Evolutionary conservation across 35 echinoderm and acorn worm species (phyloP), one percentile per base, ranked within the genome.

Genomic region (Eucidaris tribuloides): DNA sequence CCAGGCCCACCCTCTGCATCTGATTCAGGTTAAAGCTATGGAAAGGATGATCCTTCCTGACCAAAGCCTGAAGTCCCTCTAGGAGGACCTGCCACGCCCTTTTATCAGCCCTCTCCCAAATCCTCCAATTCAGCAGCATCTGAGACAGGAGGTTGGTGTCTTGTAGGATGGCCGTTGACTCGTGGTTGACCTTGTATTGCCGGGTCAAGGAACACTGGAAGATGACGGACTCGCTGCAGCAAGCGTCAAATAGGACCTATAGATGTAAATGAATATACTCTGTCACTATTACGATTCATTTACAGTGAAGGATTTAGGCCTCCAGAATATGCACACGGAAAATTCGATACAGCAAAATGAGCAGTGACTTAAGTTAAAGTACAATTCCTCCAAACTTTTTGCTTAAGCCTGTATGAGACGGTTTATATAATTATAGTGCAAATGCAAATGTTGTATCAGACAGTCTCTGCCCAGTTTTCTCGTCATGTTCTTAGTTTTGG

Each of bases 181-280:
- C 77, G 22, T 86, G 55, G 71, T 93, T 83, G 20, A 92, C 86
- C 58, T 86, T 85, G 71, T 93, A 99, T 5, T 79, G 44, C 19
- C 86, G 74, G 36, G 55, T 78, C 9, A 85, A 65, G 46, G 82
- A 71, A 35, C 96, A 92, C 20, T 86, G 80, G 78, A 86, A 90
- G 28, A 99, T 46, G 5, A 92, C 56, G 25, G 82, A 48, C 40
- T 88, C 87, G 55, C 83, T 92, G 33, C 91, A 93, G 76, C 96
- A 99, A 4, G 86, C 65, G 79, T 99, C 96, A 32, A 93, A 83
- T 36, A 99, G 62, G 7, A 99, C 91, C 96, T 99, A 31, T n/a
- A 11, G 20, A 78, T 58, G 62, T 72, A 65, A 68, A 76, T 71
- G 0, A 71, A 79, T 82, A 72, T 37, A n/a, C n/a, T n/a, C n/a